Evolutionary conservation across 2,797 vertebrate genomes (phyloP).

Genomic region (Propithecus deckenii): DNA sequence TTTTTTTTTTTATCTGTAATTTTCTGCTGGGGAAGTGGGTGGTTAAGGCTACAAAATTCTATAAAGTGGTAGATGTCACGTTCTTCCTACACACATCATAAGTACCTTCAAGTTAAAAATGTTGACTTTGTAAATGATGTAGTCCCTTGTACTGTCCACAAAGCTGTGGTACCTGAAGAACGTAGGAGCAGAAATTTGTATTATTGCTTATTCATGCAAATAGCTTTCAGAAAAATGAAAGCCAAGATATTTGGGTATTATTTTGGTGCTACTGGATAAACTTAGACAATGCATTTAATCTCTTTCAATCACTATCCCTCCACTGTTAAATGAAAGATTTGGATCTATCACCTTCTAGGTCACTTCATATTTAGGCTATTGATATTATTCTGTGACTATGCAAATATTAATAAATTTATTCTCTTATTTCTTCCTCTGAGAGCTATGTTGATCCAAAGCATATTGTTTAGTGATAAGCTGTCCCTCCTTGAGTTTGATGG

Average conservation of each 20-base stretch:
- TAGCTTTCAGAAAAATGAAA: background rate
- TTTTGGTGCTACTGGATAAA: background rate
- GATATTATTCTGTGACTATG: background rate
- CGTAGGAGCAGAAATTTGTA: background rate
- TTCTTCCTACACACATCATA: background rate
- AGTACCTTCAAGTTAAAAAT: background rate
- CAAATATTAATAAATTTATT: background rate
- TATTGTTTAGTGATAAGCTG: background rate
- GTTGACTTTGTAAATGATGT: background rate
- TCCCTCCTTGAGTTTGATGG: background rate
- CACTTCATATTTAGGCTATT: background rate
- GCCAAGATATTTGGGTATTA: background rate
- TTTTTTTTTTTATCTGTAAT: background rate
- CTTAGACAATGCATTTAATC: background rate
- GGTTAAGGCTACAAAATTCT: background rate
- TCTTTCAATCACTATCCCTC: background rate
- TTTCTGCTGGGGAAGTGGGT: background rate
- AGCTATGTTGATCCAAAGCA: background rate
- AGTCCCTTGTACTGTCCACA: background rate
- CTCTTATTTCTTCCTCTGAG: background rate
- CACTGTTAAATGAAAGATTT: background rate
- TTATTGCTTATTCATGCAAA: background rate
- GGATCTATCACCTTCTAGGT: background rate
- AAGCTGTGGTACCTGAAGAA: background rate
- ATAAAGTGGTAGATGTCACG: background rate